Conservation (phyloP, 2,797 vertebrate genomes). For the Lophotriccus pileatus region DNA sequence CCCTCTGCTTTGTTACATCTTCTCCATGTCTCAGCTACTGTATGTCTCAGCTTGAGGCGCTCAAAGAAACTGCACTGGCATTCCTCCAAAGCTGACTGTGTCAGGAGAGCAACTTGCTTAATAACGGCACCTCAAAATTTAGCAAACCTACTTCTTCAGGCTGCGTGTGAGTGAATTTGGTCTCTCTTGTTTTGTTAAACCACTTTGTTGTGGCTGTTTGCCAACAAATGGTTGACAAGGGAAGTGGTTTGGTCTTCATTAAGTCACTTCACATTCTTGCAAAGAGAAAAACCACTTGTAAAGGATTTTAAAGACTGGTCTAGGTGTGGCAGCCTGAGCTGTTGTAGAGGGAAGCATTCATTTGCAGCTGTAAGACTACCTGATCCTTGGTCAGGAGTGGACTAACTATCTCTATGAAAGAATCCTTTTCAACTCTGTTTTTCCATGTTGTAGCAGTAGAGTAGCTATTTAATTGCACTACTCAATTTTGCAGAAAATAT, state of each 20-base stretch:
- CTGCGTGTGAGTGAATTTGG: neutral
- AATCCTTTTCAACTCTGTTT: neutral
- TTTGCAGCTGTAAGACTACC: neutral
- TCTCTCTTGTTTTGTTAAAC: neutral
- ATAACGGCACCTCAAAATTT: neutral
- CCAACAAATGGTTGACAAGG: neutral
- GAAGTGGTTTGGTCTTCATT: neutral
- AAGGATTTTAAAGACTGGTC: neutral
- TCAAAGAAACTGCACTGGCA: accelerated
- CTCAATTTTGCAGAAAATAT: neutral
- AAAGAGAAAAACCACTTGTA: neutral
- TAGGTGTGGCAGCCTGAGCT: neutral
- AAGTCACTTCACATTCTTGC: neutral
- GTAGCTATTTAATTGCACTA: neutral
- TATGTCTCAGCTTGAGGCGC: neutral
- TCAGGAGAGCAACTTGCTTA: neutral
- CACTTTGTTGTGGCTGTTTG: neutral
- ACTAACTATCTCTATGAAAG: neutral
- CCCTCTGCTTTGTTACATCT: neutral
- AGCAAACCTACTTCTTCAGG: neutral
- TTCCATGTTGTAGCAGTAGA: neutral
- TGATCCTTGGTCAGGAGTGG: neutral
- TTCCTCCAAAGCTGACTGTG: neutral
- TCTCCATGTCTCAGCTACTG: neutral
- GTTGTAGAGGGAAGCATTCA: neutral